These are phyloP conservation scores for Larimichthys polyactis DNA, from an alignment of 2,113 vertebrate genomes.

Conservation along the genomic window DNA sequence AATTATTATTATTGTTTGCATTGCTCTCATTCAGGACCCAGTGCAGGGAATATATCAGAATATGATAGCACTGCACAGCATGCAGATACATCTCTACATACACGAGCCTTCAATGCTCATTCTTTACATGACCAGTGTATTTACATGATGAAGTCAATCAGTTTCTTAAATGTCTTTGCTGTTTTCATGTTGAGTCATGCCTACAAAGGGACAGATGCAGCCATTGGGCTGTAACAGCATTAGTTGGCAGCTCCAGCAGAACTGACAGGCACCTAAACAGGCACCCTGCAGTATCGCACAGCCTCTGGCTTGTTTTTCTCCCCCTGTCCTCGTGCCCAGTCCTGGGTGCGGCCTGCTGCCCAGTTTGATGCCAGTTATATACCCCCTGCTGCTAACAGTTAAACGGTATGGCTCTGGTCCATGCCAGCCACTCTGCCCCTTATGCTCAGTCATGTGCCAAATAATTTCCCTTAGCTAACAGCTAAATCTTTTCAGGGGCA, in stretches of 20 bases:
- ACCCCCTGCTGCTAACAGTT: constrained; percentile 64
- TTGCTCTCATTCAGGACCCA: constrained; percentile 82
- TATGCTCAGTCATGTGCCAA: constrained; percentile 40
- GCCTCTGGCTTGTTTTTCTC: constrained; percentile 60
- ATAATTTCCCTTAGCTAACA: constrained; percentile 40
- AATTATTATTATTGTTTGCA: constrained; percentile 1
- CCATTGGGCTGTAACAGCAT: constrained; percentile 29
- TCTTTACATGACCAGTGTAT: neutral
- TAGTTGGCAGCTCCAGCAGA: constrained; percentile 57
- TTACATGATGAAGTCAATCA: neutral
- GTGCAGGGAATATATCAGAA: constrained; percentile 81
- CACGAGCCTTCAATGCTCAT: neutral
- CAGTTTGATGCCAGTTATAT: constrained; percentile 58
- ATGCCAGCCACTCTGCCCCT: constrained; percentile 50
- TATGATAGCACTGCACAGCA: neutral
- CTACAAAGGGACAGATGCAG: constrained; percentile 41
- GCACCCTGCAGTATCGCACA: constrained; percentile 38
- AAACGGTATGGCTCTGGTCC: constrained; percentile 62
- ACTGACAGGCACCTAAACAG: constrained; percentile 56
- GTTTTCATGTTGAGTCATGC: constrained; percentile 14
- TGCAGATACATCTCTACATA: neutral
- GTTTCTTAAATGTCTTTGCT: neutral
- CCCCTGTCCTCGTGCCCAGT: constrained; percentile 41
- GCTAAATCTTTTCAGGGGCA: constrained; percentile 35
- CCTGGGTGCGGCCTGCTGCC: constrained; percentile 47